Evolutionary conservation across 2,797 vertebrate species (phyloP), one percentile per base, ranked within the genome.

Genomic region (Onychomys torridus): DNA sequence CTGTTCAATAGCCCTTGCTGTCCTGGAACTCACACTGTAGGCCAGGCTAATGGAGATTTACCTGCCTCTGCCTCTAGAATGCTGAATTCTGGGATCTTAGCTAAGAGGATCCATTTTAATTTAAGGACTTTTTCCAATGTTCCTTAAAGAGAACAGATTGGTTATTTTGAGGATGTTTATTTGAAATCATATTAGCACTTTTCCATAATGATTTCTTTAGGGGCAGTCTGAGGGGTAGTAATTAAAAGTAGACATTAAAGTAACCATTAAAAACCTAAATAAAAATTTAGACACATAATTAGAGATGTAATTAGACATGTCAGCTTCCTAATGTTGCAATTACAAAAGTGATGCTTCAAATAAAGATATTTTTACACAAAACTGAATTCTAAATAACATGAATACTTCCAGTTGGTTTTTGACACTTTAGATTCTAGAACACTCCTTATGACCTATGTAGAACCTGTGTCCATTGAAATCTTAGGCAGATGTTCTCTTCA

Each of bases 311-410:
- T 97, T 95, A 96, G 87, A 92, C 7, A 34, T 93, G 43, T 82
- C 89, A 93, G 43, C 27, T 94, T 92, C 90, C 90, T 95, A 96
- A 96, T 94, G 85, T 91, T 84, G 63, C 63, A 96, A 92, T 97
- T 93, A 97, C 67, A 57, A 83, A 87, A 92, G 43, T 32, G 75
- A 89, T 93, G 3, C 57, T 94, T 94, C 57, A 76, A 92, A 94
- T 94, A 94, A 59, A 96, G 84, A 59, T 43, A 91, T 65, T 89
- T 69, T 43, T 95, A 32, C 34, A 75, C 12, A 49, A 88, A 94
- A 40, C 21, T 37, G 69, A 69, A 91, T 88, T 95, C 75, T 91
- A 96, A 97, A 77, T 76, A 87, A 57, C 3, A 43, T 13, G 10
- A 96, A 69, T 13, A 75, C 7, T 78, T 89, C n/a, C 67, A 29